phyloP scores from a whole-genome alignment of 2,888 invertebrate species.

The Pristionchus japonicus region DNA sequence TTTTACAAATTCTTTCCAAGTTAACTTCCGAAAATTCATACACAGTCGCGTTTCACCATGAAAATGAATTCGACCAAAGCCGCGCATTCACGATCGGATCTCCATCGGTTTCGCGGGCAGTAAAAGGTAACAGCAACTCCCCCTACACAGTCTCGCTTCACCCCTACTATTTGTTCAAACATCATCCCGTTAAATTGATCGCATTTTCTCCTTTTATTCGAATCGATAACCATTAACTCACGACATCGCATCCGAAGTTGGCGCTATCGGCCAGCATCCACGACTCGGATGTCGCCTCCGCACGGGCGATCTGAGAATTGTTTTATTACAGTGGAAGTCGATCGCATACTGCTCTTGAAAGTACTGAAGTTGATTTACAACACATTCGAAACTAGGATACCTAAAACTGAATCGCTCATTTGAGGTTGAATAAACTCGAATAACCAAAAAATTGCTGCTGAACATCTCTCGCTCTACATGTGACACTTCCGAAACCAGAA shows the following conservation, averaged over 20 bases:
- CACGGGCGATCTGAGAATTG: constrained; percentile 20
- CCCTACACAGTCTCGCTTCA: neutral
- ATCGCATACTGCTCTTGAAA: no score
- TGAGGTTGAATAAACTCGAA: neutral
- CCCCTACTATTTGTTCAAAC: neutral
- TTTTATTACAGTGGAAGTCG: no score
- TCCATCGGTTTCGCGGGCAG: no score
- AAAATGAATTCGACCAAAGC: no score
- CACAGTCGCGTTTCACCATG: no score
- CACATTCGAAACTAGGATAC: no score
- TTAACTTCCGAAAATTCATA: neutral
- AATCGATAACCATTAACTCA: neutral
- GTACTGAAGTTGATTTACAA: no score
- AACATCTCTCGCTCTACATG: neutral
- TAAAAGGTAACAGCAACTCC: no score
- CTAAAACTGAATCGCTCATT: no score
- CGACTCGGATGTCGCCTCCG: constrained; percentile 32
- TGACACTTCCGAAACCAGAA: neutral
- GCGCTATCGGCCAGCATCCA: constrained; percentile 24
- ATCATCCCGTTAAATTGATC: neutral
- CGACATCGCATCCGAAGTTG: neutral
- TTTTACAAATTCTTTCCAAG: neutral
- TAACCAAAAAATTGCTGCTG: neutral
- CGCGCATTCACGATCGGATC: no score
- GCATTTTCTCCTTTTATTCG: neutral